Base-by-base conservation (phyloP, 2,113 vertebrate species). In the Calidris pygmaea region DNA sequence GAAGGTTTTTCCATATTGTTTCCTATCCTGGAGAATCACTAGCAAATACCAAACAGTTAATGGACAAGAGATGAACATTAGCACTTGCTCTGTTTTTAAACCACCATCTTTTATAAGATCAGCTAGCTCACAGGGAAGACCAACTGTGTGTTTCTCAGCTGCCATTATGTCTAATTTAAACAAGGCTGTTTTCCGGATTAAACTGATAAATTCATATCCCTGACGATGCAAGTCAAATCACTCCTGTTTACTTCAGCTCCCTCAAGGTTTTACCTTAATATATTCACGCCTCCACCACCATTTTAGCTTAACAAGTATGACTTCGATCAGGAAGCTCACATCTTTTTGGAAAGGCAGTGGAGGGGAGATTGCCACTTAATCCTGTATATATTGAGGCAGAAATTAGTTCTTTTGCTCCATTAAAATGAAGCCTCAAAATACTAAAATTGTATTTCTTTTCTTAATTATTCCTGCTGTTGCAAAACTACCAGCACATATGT, bases 401-500 rank as follows among this genome's bases (percentile, higher is more conserved):
- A 96, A 95, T 95, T 55, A 77, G 63, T 79, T 96, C 87, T 68
- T 92, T 87, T 93, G 53, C 91, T 94, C 78, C 30, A 89, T 72
- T 90, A 86, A 95, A 88, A 87, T 32, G 37, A 79, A 78, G 27
- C 29, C n/a, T 60, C 48, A 73, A 82, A 86, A 94, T 82, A 84
- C 37, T 70, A 53, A 79, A 67, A 50, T 41, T 37, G 27, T 45
- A 2, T 12, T 37, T 60, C 81, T 91, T 26, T 56, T 32, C 58
- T 66, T 94, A 86, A 96, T 92, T 95, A 90, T 78, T 93, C 76
- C 93, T 87, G 85, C 86, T 92, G 91, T 79, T 94, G 82, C 86
- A 93, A 63, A 95, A 59, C 78, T 83, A 90, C 67, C 29, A 80
- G 30, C 81, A 86, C 83, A 71, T 82, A 80, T 83, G 88, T 90